Conservation (phyloP, 1,140 invertebrate species). For the Brachionus koreanus region DNA sequence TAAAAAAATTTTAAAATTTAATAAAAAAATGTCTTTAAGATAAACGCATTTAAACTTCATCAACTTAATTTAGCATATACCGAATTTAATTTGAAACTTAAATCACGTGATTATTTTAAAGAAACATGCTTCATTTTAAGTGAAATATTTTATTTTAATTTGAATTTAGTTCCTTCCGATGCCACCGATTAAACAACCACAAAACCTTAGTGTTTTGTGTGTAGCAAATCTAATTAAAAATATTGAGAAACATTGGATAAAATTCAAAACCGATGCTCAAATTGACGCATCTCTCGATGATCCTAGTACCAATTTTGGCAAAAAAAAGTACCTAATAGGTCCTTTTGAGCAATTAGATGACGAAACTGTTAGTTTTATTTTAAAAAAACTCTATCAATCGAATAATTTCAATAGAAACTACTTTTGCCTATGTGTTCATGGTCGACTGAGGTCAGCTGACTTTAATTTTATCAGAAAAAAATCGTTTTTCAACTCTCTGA, state of each 20-base stretch:
- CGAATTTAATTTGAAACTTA: too few species aligned
- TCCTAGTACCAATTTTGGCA: not conserved
- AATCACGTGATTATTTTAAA: too few species aligned
- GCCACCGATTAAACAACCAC: not conserved
- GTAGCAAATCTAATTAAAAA: not conserved
- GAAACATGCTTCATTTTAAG: not conserved
- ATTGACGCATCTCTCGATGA: not conserved
- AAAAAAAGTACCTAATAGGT: not conserved
- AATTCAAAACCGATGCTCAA: not conserved
- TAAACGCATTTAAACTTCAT: too few species aligned
- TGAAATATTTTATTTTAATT: not conserved
- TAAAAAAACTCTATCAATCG: not conserved
- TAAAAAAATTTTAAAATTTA: too few species aligned
- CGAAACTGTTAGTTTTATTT: not conserved
- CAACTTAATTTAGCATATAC: too few species aligned
- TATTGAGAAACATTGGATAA: constrained; percentile 22
- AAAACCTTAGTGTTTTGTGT: not conserved
- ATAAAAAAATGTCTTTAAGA: too few species aligned
- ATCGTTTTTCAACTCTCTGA: not conserved
- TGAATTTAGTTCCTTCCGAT: not conserved
- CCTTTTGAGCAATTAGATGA: constrained; percentile 18
- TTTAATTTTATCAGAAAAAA: constrained; percentile 23
- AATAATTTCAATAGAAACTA: constrained; percentile 23
- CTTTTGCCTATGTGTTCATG: not conserved
- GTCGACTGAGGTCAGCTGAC: not conserved